A percentile compares a stretch with the other conserved stretches of the same genome.
Evolutionary conservation across 1,140 invertebrate genomes (phyloP).

Genomic region (Thaumatotibia leucotreta): DNA sequence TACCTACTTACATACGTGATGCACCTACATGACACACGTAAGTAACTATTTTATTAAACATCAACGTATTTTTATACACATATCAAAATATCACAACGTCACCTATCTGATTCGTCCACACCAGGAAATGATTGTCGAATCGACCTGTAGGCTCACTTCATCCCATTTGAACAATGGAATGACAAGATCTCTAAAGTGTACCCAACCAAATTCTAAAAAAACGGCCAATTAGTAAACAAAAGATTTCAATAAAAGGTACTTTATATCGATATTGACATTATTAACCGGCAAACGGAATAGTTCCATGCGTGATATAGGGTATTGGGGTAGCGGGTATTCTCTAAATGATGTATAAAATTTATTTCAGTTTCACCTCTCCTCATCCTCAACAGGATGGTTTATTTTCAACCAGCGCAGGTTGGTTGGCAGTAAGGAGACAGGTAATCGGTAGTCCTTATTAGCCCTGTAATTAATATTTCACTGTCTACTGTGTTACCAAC

Average conservation of each 20-base stretch:
- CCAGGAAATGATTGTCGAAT: too few relatives aligned
- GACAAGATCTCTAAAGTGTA: too few relatives aligned
- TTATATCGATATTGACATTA: neutral
- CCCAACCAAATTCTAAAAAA: neutral
- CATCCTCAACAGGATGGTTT: conserved; percentile 36
- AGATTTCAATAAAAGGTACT: neutral
- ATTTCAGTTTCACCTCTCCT: conserved; percentile 52
- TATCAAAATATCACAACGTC: too few relatives aligned
- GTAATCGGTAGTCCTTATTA: conserved; percentile 62
- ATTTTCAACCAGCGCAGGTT: conserved; percentile 66
- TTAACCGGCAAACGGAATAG: neutral
- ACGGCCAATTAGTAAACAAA: neutral
- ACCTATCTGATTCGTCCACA: too few relatives aligned
- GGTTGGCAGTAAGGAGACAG: conserved; percentile 64
- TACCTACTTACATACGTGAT: too few relatives aligned
- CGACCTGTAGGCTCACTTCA: too few relatives aligned
- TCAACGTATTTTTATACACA: too few relatives aligned
- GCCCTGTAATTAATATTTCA: conserved; percentile 55
- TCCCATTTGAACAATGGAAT: too few relatives aligned
- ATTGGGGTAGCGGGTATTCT: conserved; percentile 22
- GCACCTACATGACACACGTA: too few relatives aligned
- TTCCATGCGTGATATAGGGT: conserved; percentile 16
- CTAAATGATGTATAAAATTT: conserved; percentile 36
- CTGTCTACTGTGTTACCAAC: conserved; percentile 26
- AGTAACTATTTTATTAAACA: too few relatives aligned